These are phyloP conservation scores for Pteronura brasiliensis DNA, from an alignment of 2,113 vertebrate species.

Conservation along the genomic window DNA sequence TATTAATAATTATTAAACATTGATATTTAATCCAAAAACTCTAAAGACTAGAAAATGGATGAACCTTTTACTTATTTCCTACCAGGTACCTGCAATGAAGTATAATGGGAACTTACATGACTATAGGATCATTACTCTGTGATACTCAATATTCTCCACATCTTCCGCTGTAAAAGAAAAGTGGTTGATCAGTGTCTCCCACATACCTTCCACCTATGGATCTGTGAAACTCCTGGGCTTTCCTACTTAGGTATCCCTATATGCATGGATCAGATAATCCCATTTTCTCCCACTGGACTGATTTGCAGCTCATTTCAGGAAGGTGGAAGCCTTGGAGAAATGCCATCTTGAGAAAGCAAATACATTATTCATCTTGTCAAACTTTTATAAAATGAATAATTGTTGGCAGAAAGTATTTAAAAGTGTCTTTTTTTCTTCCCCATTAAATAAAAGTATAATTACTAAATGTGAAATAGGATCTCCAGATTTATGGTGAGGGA, in stretches of 20 bases:
- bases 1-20: background rate
- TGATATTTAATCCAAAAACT: background rate
- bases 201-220: background rate
- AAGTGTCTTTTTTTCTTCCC: constrained; percentile 46
- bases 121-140: background rate
- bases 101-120: background rate
- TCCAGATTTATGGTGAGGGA: constrained; percentile 57
- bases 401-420: constrained; percentile 59
- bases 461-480: constrained; percentile 33
- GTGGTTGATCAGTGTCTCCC: background rate
- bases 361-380: constrained; percentile 59
- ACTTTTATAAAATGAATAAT: constrained; percentile 59
- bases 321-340: constrained; percentile 32
- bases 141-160: background rate
- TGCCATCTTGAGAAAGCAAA: constrained; percentile 45
- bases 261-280: background rate
- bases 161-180: background rate
- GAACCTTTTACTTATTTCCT: background rate
- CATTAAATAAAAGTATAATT: constrained; percentile 63
- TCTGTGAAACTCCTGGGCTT: background rate
- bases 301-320: constrained; percentile 32
- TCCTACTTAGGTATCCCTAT: background rate
- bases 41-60: background rate
- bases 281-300: background rate
- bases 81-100: background rate